Evolutionary conservation across 2,797 vertebrate species (phyloP).

Genomic region (Allobates femoralis): DNA sequence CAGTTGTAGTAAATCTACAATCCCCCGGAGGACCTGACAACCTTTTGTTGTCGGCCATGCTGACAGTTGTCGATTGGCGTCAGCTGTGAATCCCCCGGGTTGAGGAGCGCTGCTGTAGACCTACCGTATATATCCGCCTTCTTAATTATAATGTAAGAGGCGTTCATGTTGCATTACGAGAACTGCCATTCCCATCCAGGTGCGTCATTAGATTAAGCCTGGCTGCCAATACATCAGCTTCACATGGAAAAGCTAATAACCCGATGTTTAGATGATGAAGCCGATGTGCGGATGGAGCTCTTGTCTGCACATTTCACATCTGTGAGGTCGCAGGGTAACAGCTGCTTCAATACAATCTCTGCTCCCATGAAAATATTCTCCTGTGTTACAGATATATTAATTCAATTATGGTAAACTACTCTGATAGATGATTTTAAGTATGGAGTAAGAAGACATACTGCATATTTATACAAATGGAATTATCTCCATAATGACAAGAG

Average conservation of each 20-base stretch:
- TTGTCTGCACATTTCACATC: slow-evolving; percentile 6
- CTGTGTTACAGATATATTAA: neutral
- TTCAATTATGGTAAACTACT: neutral
- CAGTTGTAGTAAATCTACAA: neutral
- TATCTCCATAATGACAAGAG: neutral
- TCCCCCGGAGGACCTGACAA: too few species aligned
- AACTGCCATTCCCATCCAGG: neutral
- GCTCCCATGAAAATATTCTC: neutral
- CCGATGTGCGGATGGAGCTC: neutral
- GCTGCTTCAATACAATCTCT: neutral
- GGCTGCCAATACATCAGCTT: neutral
- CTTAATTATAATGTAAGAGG: neutral
- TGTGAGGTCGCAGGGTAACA: neutral
- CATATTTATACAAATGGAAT: neutral
- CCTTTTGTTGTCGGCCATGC: too few species aligned
- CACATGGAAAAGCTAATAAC: neutral
- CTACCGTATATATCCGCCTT: neutral
- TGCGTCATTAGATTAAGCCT: neutral
- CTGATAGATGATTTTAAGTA: neutral
- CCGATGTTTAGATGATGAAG: neutral
- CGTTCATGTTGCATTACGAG: neutral
- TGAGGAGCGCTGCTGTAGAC: neutral
- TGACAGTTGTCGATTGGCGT: neutral
- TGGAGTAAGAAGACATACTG: neutral
- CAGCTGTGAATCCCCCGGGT: neutral